Conservation (phyloP, 2,797 vertebrate genomes). For the Thripadectes ignobilis region DNA sequence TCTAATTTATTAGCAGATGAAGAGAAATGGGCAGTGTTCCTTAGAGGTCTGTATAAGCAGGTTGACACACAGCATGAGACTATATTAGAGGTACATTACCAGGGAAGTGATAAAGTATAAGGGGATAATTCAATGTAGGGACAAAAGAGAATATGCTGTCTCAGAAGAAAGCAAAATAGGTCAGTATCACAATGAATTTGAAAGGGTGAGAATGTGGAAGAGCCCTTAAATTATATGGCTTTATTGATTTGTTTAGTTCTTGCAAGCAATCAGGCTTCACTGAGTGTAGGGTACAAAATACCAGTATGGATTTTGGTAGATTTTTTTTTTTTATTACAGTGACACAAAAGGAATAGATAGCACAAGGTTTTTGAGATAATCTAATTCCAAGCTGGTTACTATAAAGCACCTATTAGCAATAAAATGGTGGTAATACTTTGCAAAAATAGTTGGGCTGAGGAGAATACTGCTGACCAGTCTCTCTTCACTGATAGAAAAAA, state of each 20-base stretch:
- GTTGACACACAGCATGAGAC: neutral
- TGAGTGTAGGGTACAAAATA: neutral
- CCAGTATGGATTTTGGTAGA: neutral
- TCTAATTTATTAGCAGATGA: neutral
- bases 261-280: neutral
- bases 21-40: neutral
- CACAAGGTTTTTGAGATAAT: neutral
- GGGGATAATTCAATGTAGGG: neutral
- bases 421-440: neutral
- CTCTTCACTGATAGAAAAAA: neutral
- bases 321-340: neutral
- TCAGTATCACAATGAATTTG: neutral
- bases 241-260: slow-evolving; percentile 43
- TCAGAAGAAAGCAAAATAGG: neutral
- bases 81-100: neutral
- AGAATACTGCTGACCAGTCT: neutral
- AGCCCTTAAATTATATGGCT: neutral
- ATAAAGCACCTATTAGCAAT: neutral
- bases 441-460: neutral
- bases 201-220: neutral
- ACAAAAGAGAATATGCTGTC: neutral
- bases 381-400: neutral
- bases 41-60: neutral
- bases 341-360: neutral
- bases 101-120: neutral